Evolutionary conservation across 2,797 vertebrate species (phyloP), one percentile per base, ranked within the genome.

Genomic region (Leptoclinus maculatus): DNA sequence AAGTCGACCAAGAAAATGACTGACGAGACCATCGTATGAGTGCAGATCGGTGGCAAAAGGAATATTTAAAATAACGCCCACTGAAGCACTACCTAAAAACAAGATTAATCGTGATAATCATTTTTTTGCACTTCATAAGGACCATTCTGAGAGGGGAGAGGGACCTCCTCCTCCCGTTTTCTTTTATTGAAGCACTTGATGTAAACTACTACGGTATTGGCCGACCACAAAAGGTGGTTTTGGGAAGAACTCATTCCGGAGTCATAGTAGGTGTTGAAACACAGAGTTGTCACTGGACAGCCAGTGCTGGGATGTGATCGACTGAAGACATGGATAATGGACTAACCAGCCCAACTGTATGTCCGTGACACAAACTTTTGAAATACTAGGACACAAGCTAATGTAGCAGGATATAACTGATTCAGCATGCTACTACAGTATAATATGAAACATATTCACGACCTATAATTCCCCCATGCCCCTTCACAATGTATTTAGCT

Each of bases 1-100:
- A 97, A 97, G 94, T 96, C 97, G 84, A 89, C 97, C 88, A 98
- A 98, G 95, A 98, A 99, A 93, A 95, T 93, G 0, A 96, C 98
- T 3, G 97, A 98, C 4, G 98, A 99, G 93, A 98, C 97, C 49
- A 97, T 97, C 0, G 97, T 99, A 92, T 99, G 97, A 99, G 93
- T 86, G 89, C 79, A 49, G 76, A 76, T 67, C n/a, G n/a, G 75
- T 51, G 71, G 71, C 74, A 39, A 70, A 60, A 86, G 86, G 83
- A 87, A 80, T 87, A 91, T 88, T 92, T 74, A 87, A 91, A 87
- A 83, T 39, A 36, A 82, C 29, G 76, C 82, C 83, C 66, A 71
- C 86, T 65, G 67, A 83, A 87, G 89, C 89, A 69, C 89, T 91
- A 88, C 76, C 80, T 87, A 88, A 79, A 74, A 87, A 83, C 41